phyloP scores from a whole-genome alignment of 1,140 invertebrate genomes.

The Diachasma alloeum region DNA sequence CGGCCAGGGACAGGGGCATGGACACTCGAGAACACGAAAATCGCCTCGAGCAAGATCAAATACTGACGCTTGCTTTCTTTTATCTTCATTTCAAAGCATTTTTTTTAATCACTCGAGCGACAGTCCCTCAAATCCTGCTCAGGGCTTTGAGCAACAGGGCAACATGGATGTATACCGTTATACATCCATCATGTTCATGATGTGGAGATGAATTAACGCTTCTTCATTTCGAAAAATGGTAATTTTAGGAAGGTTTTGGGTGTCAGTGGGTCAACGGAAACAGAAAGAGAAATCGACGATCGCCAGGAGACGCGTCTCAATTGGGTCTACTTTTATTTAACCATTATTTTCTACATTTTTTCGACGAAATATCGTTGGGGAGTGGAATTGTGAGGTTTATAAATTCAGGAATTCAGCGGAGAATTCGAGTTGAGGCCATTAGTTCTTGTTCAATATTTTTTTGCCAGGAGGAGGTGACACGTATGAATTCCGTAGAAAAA shows the following conservation, averaged over 20 bases:
- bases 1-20: conserved; percentile 26
- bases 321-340: conserved; percentile 24
- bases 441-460: too few relatives aligned
- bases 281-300: conserved; percentile 50
- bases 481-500: too few relatives aligned
- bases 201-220: too few relatives aligned
- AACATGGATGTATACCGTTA: too few relatives aligned
- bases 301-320: conserved; percentile 5
- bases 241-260: conserved; percentile 47
- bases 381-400: too few relatives aligned
- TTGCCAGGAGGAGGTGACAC: too few relatives aligned
- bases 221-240: background rate
- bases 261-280: conserved; percentile 62
- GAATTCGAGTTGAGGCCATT: too few relatives aligned
- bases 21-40: background rate
- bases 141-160: too few relatives aligned
- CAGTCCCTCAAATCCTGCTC: background rate
- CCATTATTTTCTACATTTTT: background rate
- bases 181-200: too few relatives aligned
- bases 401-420: too few relatives aligned
- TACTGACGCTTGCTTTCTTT: conserved; percentile 9
- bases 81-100: background rate
- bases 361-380: too few relatives aligned
- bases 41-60: conserved; percentile 13
- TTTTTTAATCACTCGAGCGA: background rate